Percentiles rank a stretch among this genome's conserved stretches.
phyloP scores from a whole-genome alignment of 2,113 vertebrate genomes.

The Trogon melanurus region DNA sequence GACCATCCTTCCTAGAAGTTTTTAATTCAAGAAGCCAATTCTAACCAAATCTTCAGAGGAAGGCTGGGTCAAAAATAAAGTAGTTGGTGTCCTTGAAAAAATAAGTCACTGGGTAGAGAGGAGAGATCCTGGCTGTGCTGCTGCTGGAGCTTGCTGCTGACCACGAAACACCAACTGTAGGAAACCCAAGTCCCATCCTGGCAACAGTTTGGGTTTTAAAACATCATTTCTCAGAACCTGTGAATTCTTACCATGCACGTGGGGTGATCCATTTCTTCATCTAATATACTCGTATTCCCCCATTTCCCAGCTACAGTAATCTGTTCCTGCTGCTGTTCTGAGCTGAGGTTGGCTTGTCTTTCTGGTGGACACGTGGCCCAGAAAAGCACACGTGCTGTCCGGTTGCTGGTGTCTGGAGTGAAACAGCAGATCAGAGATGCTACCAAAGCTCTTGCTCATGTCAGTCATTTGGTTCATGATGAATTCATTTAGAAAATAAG shows the following conservation, averaged over 20 bases:
- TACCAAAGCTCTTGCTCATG: background rate
- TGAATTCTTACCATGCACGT: background rate
- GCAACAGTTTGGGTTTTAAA: background rate
- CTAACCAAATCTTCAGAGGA: background rate
- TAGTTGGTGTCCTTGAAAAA: background rate
- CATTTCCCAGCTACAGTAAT: background rate
- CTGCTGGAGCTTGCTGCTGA: background rate
- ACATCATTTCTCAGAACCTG: background rate
- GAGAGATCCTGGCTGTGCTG: background rate
- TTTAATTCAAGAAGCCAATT: background rate
- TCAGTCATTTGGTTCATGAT: background rate
- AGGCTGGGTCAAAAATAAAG: background rate
- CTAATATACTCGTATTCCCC: background rate
- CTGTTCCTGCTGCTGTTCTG: background rate
- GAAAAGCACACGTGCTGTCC: background rate
- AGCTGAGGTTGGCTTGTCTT: background rate
- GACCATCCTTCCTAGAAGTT: background rate
- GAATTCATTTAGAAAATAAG: conserved; percentile 26
- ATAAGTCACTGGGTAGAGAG: background rate
- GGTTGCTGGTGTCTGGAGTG: background rate
- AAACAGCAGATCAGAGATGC: background rate
- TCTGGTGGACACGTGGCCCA: background rate
- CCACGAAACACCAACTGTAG: accelerated
- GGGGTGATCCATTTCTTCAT: background rate
- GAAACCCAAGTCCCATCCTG: background rate